Percentiles rank a stretch among this genome's conserved stretches.
phyloP scores from a whole-genome alignment of 1,140 invertebrate genomes.

The Popillia japonica region DNA sequence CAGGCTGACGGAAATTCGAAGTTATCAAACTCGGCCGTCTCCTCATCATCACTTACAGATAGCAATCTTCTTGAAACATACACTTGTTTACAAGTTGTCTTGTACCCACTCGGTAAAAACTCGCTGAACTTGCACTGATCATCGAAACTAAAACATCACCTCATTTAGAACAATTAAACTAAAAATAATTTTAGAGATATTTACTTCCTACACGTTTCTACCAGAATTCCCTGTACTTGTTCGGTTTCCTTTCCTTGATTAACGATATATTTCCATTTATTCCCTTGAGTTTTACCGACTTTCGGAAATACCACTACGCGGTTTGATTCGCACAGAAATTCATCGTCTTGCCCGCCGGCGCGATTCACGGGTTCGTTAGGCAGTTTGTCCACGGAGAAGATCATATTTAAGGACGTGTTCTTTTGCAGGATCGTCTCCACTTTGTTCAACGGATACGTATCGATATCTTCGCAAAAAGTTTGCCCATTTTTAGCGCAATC shows the following conservation, averaged over 20 bases:
- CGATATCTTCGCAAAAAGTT: conserved; percentile 54
- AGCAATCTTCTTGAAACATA: conserved; percentile 67
- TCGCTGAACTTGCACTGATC: conserved; percentile 56
- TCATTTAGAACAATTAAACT: not conserved
- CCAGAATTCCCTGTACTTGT: conserved; percentile 64
- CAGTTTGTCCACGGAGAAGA: conserved; percentile 53
- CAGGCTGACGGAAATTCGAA: conserved; percentile 72
- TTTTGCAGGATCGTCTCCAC: conserved; percentile 47
- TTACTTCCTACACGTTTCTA: conserved; percentile 66
- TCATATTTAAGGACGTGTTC: conserved; percentile 43
- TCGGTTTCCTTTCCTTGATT: conserved; percentile 64
- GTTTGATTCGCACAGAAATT: conserved; percentile 52
- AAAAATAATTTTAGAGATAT: conserved; percentile 45
- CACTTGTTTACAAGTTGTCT: conserved; percentile 69
- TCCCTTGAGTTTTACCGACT: conserved; percentile 54
- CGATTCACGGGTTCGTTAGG: conserved; percentile 44
- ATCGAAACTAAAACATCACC: conserved; percentile 53
- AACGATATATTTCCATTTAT: conserved; percentile 66
- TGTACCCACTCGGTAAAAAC: conserved; percentile 63
- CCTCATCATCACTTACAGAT: conserved; percentile 62
- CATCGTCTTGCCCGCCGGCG: conserved; percentile 48
- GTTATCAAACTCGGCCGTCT: conserved; percentile 61
- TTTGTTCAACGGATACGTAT: conserved; percentile 51
- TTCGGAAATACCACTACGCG: conserved; percentile 54
- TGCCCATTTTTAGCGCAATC: conserved; percentile 47